Base-by-base conservation (phyloP, 2,113 vertebrate genomes). In the Symphodus melops region DNA sequence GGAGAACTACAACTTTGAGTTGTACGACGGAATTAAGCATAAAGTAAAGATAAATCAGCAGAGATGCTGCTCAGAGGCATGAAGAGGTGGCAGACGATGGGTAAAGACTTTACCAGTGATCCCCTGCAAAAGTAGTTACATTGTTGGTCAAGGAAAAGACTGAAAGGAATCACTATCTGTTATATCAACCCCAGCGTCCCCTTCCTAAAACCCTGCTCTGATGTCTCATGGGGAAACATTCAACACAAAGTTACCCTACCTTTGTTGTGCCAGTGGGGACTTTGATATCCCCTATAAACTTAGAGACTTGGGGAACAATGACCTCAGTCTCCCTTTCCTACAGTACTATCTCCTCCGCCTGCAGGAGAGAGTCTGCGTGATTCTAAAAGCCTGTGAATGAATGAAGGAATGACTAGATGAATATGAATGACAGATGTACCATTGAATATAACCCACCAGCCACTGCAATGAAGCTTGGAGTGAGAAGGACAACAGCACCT, bases 41-140 rank as follows among this genome's bases (percentile, higher is more conserved):
- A 98, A 99, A 86, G 97, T 99, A 76, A 98, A 98, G 94, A 97
- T 97, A 86, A 98, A 98, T 92, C 97, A 98, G 90, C 98, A 99
- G 92, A 96, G 97, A 88, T 98, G 97, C 92, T 99, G 98, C 93
- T 99, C 98, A 0, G 98, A 99, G 86, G 97, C 98, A 6, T 99
- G 95, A 97, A 66, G 39, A 33, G n/a, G 1, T 21, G 37, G 46
- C 42, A 37, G n/a, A 49, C 0, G 2, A 53, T 16, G 33, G 70
- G 59, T 66, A 44, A 65, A 23, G 73, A 63, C 8, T 1, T 10
- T 16, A 48, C 25, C n/a, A 33, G 28, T 17, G 25, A 60, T 56
- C 77, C 66, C 72, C 65, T 21, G 19, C 44, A 16, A 16, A 61
- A 73, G 49, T 55, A 0, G 23, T 77, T 53, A 21, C 66, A 52